A percentile compares a stretch with the other conserved stretches of the same genome.
phyloP scores from a whole-genome alignment of 2,888 invertebrate genomes.

The Hofmannophila pseudospretella region DNA sequence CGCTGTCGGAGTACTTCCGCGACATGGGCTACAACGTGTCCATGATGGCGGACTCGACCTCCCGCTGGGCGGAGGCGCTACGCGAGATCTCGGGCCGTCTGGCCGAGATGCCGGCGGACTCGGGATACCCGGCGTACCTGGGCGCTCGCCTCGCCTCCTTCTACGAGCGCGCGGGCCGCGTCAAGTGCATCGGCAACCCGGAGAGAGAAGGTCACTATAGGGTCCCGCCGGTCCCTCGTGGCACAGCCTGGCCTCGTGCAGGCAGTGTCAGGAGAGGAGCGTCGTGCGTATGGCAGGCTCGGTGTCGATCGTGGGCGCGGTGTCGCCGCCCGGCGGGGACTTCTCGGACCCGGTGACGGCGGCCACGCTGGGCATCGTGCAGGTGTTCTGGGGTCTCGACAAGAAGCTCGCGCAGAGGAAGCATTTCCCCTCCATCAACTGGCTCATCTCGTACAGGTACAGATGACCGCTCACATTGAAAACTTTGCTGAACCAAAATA shows the following conservation, averaged over 20 bases:
- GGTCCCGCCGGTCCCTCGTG: too few relatives aligned
- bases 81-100: constrained; percentile 99
- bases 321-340: constrained; percentile 99
- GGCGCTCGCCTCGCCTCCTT: constrained; percentile 99
- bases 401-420: constrained; percentile 99
- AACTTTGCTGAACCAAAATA: constrained; percentile 23
- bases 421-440: constrained; percentile 99
- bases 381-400: constrained; percentile 99
- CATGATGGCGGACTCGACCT: constrained; percentile 99
- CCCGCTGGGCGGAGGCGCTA: constrained; percentile 99
- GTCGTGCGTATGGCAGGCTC: too few relatives aligned
- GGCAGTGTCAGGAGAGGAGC: too few relatives aligned
- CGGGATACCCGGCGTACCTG: constrained; percentile 99
- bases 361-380: constrained; percentile 98
- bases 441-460: constrained; percentile 98
- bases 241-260: too few relatives aligned
- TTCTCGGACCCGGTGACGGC: constrained; percentile 99
- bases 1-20: constrained; percentile 99
- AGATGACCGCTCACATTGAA: too few relatives aligned
- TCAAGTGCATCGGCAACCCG: constrained; percentile 98
- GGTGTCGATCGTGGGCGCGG: constrained; percentile 99
- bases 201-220: constrained; percentile 98
- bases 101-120: constrained; percentile 99
- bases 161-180: constrained; percentile 99
- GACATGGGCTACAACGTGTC: constrained; percentile 99